Evolutionary conservation across 2,797 vertebrate species (phyloP), one percentile per base, ranked within the genome.

Genomic region (Paratrypauchen microcephalus): DNA sequence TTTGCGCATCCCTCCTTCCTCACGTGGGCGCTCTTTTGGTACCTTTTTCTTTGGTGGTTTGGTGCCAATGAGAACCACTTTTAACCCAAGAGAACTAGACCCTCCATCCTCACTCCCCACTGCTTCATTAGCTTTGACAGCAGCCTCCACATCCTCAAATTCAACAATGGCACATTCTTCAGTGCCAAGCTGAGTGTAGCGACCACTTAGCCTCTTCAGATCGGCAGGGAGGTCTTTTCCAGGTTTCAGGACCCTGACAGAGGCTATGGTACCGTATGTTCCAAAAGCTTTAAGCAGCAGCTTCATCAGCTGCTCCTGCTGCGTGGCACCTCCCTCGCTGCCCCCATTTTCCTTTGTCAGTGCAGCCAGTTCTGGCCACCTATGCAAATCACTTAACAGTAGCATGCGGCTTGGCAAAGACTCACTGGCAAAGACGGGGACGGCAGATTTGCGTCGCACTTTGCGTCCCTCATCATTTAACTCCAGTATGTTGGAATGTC

Each of bases 21-120:
- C 93, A 0, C 81, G 89, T 19, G 83, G 93, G 47, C 94, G 92
- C 1, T 97, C 97, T 87, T 96, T 98, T 16, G 86, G 80, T 0
- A 95, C 93, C 67, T 98, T 99, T 92, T 99, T 99, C 87, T 98
- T 99, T 1, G 97, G 96, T 0, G 96, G 97, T 81, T 98, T 99
- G 82, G 91, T 95, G 6, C 96, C 97, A 21, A 99, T 98, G 71
- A 98, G 91, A 55, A 97, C 88, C 47, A 97, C 95, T 74, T 95
- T 98, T 85, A 98, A 90, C 56, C 92, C 88, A 15, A 91, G 78
- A 0, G 77, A 71, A 18, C 71, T 77, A 19, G 76, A 19, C 4
- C 74, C 83, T 1, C 84, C 90, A 0, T 93, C 92, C 70, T 93
- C 92, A 0, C 83, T 50, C 19, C 90, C 85, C 69, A 94, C 93